Evolutionary conservation across 2,888 invertebrate genomes (phyloP).

Genomic region (Thecocarcelia acutangulata): DNA sequence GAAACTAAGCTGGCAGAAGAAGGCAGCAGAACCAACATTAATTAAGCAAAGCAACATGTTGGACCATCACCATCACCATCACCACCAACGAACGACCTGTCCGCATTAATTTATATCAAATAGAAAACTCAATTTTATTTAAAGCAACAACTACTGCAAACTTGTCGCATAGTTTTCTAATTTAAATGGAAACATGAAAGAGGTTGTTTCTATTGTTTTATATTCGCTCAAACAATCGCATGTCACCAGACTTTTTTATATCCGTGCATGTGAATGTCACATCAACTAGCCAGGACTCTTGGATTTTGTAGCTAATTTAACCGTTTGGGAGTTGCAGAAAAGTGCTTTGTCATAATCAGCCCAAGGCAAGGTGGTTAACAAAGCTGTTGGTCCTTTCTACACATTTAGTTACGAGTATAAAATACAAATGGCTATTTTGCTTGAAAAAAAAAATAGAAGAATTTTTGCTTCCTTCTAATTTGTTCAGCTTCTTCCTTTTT

Average conservation of each 20-base stretch:
- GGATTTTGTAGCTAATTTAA: conserved; percentile 79
- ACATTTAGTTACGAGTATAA: conserved; percentile 29
- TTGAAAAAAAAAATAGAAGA: conserved; percentile 73
- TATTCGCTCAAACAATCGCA: neutral
- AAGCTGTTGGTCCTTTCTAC: conserved; percentile 60
- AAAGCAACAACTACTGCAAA: conserved; percentile 5
- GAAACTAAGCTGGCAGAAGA: conserved; percentile 31
- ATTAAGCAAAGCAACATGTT: neutral
- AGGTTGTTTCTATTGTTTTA: conserved; percentile 22
- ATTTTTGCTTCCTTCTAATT: conserved; percentile 70
- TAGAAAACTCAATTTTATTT: conserved; percentile 28
- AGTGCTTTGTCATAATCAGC: conserved; percentile 80
- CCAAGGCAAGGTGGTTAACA: conserved; percentile 75
- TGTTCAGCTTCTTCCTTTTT: conserved; percentile 42
- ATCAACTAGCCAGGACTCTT: conserved; percentile 70
- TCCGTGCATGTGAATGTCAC: neutral
- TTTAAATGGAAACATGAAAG: conserved; percentile 47
- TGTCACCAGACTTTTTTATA: neutral
- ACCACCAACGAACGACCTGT: too few relatives aligned
- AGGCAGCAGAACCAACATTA: conserved; percentile 26
- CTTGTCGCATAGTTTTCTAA: conserved; percentile 48
- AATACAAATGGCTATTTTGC: conserved; percentile 55
- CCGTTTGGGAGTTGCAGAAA: conserved; percentile 75
- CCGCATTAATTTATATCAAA: conserved; percentile 18
- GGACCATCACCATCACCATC: neutral